Conservation (phyloP, 2,797 vertebrate species). For the Myiothlypis chrysogaster region DNA sequence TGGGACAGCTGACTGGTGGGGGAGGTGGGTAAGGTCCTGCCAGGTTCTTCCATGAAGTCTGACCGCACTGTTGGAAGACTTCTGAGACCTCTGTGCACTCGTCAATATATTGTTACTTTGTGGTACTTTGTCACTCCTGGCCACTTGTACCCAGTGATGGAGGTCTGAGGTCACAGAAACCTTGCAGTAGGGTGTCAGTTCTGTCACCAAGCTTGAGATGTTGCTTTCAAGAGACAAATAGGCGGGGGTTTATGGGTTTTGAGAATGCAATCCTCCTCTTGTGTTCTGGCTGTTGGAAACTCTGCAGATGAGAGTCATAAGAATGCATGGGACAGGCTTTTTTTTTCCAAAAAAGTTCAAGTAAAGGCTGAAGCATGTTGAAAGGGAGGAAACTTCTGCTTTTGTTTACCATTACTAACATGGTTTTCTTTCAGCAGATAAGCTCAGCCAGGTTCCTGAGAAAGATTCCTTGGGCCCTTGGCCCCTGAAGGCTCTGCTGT, state of each 20-base stretch:
- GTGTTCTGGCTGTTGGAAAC: neutral
- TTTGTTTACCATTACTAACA: neutral
- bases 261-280: neutral
- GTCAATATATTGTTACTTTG: neutral
- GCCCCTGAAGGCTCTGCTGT: neutral
- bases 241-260: accelerated
- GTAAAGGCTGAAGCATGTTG: neutral
- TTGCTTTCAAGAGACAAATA: neutral
- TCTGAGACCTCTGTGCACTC: neutral
- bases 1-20: accelerated
- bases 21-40: accelerated
- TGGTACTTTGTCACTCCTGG: neutral
- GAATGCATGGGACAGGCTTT: neutral
- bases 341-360: neutral
- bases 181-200: neutral
- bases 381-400: neutral
- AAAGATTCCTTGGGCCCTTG: conserved; percentile 8
- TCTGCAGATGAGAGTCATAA: neutral
- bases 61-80: neutral
- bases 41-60: accelerated
- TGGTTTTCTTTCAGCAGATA: neutral
- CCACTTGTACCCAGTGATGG: accelerated
- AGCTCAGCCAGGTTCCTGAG: neutral
- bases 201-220: neutral
- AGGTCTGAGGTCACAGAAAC: neutral